Evolutionary conservation across 1,140 invertebrate genomes (phyloP).

Genomic region (Drosophila kikkawai): DNA sequence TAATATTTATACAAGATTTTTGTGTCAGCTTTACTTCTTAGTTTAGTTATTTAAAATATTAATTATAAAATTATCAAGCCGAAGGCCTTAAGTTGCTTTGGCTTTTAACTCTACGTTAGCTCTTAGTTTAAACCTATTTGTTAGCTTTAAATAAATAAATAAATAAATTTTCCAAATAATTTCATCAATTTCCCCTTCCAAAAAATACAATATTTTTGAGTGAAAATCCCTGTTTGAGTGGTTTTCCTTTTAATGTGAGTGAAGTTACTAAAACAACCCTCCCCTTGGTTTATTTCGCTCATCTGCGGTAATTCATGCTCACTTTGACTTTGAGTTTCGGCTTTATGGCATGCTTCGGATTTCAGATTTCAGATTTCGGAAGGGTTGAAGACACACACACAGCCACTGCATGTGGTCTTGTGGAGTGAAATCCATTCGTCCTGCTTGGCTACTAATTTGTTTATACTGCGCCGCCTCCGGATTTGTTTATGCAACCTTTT

Average conservation of each 20-base stretch:
- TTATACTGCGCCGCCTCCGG: conserved; percentile 54
- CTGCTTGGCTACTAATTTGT: conserved; percentile 64
- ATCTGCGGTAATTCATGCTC: background rate
- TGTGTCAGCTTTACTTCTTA: no score
- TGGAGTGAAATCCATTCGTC: conserved; percentile 32
- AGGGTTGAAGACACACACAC: conserved; percentile 31
- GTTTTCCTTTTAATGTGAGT: conserved; percentile 9
- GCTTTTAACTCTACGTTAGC: no score
- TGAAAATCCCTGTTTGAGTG: conserved; percentile 13
- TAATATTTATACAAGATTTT: no score
- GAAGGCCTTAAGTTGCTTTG: no score
- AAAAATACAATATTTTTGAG: background rate
- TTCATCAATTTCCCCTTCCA: background rate
- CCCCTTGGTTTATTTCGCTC: background rate
- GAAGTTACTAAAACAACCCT: background rate
- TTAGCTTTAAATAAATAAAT: no score
- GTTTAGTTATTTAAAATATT: no score
- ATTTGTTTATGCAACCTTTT: conserved; percentile 75
- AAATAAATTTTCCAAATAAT: background rate
- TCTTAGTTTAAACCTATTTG: no score
- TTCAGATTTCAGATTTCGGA: conserved; percentile 12
- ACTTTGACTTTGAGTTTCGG: conserved; percentile 18
- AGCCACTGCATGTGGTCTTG: conserved; percentile 61
- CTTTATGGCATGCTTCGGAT: conserved; percentile 36
- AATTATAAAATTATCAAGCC: no score